Base-by-base conservation (phyloP, 1,140 invertebrate genomes). In the Drosophila obscura region DNA sequence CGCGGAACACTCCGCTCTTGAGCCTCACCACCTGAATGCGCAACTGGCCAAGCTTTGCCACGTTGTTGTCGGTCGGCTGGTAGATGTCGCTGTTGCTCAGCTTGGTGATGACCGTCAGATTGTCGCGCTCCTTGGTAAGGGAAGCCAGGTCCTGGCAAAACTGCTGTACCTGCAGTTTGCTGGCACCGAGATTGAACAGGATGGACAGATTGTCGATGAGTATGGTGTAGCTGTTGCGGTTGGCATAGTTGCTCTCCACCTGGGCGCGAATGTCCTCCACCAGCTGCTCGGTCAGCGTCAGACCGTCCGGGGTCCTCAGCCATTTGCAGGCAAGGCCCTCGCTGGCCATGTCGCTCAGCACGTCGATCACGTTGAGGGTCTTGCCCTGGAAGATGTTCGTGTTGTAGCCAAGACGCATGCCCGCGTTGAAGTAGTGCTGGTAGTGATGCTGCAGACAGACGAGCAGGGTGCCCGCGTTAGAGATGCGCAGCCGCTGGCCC, bases 361-460 rank as follows among this genome's bases (percentile, higher is more conserved):
- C 92, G 85, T 94, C 94, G 43, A 94, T 93, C 59, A 94, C 92
- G 46, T 92, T 87, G 8, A 95, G 84, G 11, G 92, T 90, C 55
- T 93, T 91, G 15, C 94, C 93, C 57, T 93, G 90, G 72, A 94
- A 90, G 58, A 93, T 93, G 35, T 93, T 92, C 24, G 96, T 91
- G 90, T 96, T 95, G 77, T 95, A 95, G 26, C 95, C 95, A 77
- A 96, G 92, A 81, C 95, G 94, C 82, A 95, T 94, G n/a, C 95
- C 94, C 55, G 96, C 93, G 91, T 94, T 95, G 53, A 95, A 94
- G 78, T 96, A 96, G 83, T 96, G 95, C 24, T 93, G 92, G 51
- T 95, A 92, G 5, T 94, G 94, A 72, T 96, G 95, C 74, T 96
- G 95, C 69, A 95, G 93, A 55, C 94, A 93, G 59, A 96, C 92